Base-by-base conservation (phyloP, 2,888 invertebrate species). In the Leptura quadrifasciata region DNA sequence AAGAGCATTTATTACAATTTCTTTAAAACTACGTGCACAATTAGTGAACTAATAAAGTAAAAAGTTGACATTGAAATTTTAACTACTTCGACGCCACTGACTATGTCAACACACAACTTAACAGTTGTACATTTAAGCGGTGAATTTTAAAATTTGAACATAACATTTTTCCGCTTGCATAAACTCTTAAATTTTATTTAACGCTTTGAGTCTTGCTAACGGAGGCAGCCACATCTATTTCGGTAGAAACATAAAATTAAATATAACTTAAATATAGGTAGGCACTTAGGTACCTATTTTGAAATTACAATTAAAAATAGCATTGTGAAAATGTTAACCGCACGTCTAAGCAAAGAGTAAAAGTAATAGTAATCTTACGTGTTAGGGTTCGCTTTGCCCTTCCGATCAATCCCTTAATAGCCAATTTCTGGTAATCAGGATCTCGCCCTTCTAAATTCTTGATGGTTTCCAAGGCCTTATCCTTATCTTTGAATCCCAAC, bases 401-500 rank as follows among this genome's bases (percentile, higher is more conserved):
- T 6, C 94, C 94, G 21, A 94, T 91, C 3, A 95, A 90, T 0
- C 94, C 95, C 83, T 92, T 93, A 15, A 95, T 90, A 0, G 95
- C 94, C 72, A 95, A 88, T 85, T 92, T 93, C 89, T 95, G 95
- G 88, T 95, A 95, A 75, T 94, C 94, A 0, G 95, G 93, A 89
- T 95, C 95, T 12, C 95, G 89, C 0, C 94, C 95, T 81, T 94
- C 91, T 78, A 95, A 88, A 87, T 91, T 90, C 87, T 92, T 90
- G 6, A 95, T 88, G 0, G 95, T 94, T 69, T 92, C 92, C 79
- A 92, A 89, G 0, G 95, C 95, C 1, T 94, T 92, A n/a, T 91
- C 93, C 86, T 93, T 93, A 87, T 95, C 95, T 87, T 95, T 95
- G 88, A 95, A 95, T 21, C 95, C 94, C 27, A 95, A 90, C 0